Percentiles rank a stretch among this genome's conserved stretches.
Evolutionary conservation across 1,140 invertebrate genomes (phyloP).

Genomic region (Eumaeus atala): DNA sequence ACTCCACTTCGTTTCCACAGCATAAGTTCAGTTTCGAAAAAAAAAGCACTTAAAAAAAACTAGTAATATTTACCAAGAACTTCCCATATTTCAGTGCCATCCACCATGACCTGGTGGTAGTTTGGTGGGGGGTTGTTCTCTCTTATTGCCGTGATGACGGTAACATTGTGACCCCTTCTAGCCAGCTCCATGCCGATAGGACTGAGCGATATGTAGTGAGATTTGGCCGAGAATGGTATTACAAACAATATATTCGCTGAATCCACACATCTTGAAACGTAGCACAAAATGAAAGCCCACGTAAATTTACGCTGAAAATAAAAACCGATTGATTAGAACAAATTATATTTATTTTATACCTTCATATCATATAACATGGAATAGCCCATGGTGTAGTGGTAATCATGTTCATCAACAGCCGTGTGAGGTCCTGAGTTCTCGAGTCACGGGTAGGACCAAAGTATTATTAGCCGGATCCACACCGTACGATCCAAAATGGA

Average conservation of each 20-base stretch:
- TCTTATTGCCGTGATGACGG: slow-evolving; percentile 73
- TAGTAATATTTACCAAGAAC: slow-evolving; percentile 40
- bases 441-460: no score
- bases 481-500: no score
- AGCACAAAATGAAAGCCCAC: slow-evolving; percentile 21
- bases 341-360: not conserved
- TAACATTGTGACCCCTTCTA: slow-evolving; percentile 76
- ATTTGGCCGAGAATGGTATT: slow-evolving; percentile 53
- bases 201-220: slow-evolving; percentile 74
- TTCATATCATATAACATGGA: not conserved
- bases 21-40: no score
- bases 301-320: slow-evolving; percentile 23
- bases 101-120: slow-evolving; percentile 71
- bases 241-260: slow-evolving; percentile 55
- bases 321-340: not conserved
- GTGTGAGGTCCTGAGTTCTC: no score
- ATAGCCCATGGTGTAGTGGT: no score
- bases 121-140: slow-evolving; percentile 60
- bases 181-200: slow-evolving; percentile 75
- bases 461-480: no score
- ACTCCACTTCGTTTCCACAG: no score
- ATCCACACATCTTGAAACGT: slow-evolving; percentile 21
- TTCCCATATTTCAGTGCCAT: slow-evolving; percentile 71
- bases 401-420: no score
- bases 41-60: no score